phyloP scores from a whole-genome alignment of 2,797 vertebrate genomes.

The Tenualosa thibaudeaui region DNA sequence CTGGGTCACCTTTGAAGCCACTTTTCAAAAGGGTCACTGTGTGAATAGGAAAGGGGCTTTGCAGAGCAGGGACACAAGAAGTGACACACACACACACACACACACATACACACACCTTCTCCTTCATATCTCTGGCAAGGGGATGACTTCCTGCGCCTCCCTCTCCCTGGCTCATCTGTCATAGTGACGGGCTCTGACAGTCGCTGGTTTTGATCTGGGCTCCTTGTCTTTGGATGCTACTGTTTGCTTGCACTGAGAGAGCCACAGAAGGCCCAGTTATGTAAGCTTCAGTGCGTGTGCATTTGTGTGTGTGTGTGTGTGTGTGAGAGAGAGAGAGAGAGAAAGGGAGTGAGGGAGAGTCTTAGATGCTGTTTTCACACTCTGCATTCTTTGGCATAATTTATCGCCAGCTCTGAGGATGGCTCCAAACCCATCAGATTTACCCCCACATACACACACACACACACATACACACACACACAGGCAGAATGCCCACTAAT shows the following conservation, averaged over 20 bases:
- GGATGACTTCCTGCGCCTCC: background rate
- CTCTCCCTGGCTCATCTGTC: background rate
- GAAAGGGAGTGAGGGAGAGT: background rate
- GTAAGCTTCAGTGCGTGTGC: background rate
- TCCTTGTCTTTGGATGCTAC: background rate
- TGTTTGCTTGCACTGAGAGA: background rate
- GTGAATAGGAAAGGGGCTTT: background rate
- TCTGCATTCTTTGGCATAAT: constrained; percentile 15
- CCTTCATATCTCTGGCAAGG: background rate
- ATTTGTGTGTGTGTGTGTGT: background rate
- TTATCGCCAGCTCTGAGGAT: background rate
- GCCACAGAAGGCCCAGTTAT: constrained; percentile 3
- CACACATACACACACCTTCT: background rate
- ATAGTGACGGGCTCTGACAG: background rate
- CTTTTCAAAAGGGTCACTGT: constrained; percentile 19
- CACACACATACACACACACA: constrained; percentile 9
- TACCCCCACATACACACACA: constrained; percentile 1
- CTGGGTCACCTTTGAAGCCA: constrained; percentile 22
- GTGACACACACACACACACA: background rate
- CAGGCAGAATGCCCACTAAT: constrained; percentile 19
- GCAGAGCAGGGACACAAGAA: background rate
- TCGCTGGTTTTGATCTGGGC: constrained; percentile 1
- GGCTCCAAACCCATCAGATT: background rate
- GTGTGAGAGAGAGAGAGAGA: background rate
- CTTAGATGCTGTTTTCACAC: constrained; percentile 1